Conservation (phyloP, 2,888 invertebrate species). For the Hemithea aestivaria region DNA sequence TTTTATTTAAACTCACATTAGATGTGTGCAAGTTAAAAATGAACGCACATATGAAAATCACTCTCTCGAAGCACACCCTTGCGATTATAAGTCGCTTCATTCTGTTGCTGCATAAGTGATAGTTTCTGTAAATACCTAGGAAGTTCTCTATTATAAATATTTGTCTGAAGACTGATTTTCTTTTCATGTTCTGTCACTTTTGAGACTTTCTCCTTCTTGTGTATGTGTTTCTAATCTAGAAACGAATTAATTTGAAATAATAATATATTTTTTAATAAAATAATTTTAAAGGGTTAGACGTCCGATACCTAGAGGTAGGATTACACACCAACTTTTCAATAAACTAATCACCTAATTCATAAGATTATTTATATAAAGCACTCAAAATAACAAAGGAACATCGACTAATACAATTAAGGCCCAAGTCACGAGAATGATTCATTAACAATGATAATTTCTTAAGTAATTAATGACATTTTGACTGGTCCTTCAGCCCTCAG, state of each 20-base stretch:
- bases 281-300: no score
- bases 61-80: background rate
- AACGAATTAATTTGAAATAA: no score
- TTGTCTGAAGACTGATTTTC: background rate
- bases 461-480: constrained; percentile 10
- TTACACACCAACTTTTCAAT: no score
- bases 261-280: no score
- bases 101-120: background rate
- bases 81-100: background rate
- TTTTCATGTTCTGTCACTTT: background rate
- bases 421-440: constrained; percentile 10
- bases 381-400: background rate
- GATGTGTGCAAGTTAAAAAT: no score
- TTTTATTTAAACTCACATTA: no score
- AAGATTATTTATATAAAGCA: no score
- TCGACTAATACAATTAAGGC: constrained; percentile 14
- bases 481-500: constrained; percentile 5
- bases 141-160: background rate
- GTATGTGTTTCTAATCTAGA: no score
- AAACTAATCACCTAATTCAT: no score
- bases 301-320: no score
- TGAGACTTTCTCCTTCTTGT: no score
- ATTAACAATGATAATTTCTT: constrained; percentile 16
- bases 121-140: constrained; percentile 1
- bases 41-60: no score